Evolutionary conservation across 2,113 vertebrate genomes (phyloP).

Genomic region (Cheirogaleus medius): DNA sequence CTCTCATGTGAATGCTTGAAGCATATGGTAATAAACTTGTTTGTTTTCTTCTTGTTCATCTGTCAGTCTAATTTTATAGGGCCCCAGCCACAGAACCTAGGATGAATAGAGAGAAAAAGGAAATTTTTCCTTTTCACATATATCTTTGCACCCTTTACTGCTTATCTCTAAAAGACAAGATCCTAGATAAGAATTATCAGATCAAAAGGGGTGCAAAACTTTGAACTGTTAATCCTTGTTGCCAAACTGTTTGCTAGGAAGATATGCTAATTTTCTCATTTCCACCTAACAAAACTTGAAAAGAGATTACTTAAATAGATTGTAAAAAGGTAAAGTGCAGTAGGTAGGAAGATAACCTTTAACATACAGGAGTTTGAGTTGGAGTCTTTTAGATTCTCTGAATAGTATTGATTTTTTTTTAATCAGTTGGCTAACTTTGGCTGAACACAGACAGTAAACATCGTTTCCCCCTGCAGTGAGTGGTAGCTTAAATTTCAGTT

Average conservation of each 20-base stretch:
- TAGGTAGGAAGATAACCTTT: not conserved
- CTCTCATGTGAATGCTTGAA: too few species aligned
- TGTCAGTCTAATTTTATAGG: not conserved
- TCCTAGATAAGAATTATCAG: not conserved
- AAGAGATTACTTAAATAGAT: not conserved
- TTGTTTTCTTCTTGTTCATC: not conserved
- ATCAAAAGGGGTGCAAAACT: not conserved
- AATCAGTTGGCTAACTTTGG: not conserved
- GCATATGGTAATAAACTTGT: not conserved
- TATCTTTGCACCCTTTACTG: not conserved
- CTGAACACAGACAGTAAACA: not conserved
- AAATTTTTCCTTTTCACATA: not conserved
- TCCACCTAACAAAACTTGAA: not conserved
- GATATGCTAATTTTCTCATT: not conserved
- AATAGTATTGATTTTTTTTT: not conserved
- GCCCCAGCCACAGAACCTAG: not conserved
- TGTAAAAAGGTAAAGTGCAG: not conserved
- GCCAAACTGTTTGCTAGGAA: not conserved
- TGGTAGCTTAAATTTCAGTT: not conserved
- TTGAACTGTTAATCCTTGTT: not conserved
- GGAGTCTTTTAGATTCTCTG: not conserved
- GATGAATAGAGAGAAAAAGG: not conserved
- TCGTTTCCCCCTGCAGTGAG: not conserved
- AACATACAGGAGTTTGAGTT: not conserved
- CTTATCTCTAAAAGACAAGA: conserved; percentile 10